Evolutionary conservation across 2,113 vertebrate genomes (phyloP).

Genomic region (Pollachius pollachius): DNA sequence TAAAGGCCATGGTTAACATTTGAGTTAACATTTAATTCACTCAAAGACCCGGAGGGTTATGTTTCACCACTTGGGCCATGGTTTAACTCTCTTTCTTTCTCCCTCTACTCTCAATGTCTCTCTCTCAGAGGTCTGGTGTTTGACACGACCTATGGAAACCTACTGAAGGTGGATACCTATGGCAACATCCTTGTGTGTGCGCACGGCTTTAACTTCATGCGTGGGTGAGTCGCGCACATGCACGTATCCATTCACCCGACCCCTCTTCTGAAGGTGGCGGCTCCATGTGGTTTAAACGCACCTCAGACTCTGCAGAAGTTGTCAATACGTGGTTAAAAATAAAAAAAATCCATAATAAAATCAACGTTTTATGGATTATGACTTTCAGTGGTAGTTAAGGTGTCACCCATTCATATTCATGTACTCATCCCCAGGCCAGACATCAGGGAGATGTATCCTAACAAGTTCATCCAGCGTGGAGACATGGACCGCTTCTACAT

Average conservation of each 20-base stretch:
- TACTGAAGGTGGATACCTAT: constrained; percentile 96
- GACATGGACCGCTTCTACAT: constrained; percentile 97
- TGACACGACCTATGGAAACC: constrained; percentile 91
- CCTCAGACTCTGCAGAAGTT: no score
- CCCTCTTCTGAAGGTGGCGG: no score
- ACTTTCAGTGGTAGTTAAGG: no score
- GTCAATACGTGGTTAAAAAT: no score
- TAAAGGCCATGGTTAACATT: no score
- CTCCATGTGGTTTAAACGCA: no score
- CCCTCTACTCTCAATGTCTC: constrained; percentile 20
- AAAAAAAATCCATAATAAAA: no score
- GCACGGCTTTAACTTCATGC: constrained; percentile 95
- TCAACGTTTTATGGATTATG: no score
- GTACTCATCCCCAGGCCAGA: constrained; percentile 79
- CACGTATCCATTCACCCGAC: background rate
- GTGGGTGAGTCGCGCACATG: constrained; percentile 77
- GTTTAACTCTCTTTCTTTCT: background rate
- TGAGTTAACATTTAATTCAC: no score
- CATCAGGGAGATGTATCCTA: constrained; percentile 93
- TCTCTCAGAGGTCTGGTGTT: constrained; percentile 88
- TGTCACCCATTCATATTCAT: background rate
- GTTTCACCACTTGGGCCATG: no score
- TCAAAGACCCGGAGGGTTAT: no score
- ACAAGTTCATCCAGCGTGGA: constrained; percentile 97
- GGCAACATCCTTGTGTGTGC: constrained; percentile 96